Evolutionary conservation across 2,888 invertebrate genomes (phyloP), one percentile per base, ranked within the genome.

Genomic region (Xanthorhoe spadicearia): DNA sequence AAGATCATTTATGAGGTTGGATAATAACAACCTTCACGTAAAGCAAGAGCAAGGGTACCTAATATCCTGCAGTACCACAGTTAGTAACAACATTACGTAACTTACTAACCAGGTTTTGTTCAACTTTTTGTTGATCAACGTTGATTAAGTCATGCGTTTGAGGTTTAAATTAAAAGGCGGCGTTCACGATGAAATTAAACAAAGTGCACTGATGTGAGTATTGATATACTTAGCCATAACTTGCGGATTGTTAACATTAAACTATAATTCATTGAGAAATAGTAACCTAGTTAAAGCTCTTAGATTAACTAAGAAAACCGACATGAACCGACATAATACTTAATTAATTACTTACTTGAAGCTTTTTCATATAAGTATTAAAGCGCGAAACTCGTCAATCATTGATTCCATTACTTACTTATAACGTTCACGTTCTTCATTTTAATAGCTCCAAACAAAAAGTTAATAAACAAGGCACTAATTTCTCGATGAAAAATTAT

Each of bases 41-140:
- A 3, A 43, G 38, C 13, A 43, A 43, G 13, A 43, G 48, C 17
- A n/a, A 48, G 32, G 3, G 46, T 46, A 46, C 48, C 5, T 48
- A 48, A 13, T 4, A 43, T 13, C 38, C 38, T 43, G 3, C 48
- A 48, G 6, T 48, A 55, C 54, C 38, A 43, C 38, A 55, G 72
- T 70, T 75, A 77, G 73, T 64, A 76, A 77, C 77, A 77, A 70
- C 68, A 77, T 81, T 82, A 82, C 79, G 79, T 78, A 81, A 82
- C 75, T 75, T 77, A 17, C 59, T 19, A 46, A 55, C 55, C 49
- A 55, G 72, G 77, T 79, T 82, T 83, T 79, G 79, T 76, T 67
- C 66, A 72, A 77, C 82, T 83, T 85, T 79, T 75, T 79, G 74
- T 67, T 73, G 73, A 73, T 69, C 74, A 74, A 71, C 72, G 74